These are phyloP conservation scores for Oophaga sylvatica DNA, from an alignment of 2,797 vertebrate genomes.

Conservation along the genomic window DNA sequence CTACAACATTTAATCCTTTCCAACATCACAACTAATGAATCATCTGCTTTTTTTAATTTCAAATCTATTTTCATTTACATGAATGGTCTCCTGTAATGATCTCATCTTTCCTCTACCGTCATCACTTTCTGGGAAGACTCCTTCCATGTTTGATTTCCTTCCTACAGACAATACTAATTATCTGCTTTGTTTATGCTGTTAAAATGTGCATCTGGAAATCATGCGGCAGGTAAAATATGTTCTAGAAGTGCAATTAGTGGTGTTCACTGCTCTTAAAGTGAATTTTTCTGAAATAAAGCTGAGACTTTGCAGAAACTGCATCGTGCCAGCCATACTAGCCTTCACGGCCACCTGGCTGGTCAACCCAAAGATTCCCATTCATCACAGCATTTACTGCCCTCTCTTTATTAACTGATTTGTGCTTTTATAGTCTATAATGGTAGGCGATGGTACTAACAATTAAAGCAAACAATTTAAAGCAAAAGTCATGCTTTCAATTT, in stretches of 20 bases:
- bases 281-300: not conserved
- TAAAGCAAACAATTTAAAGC: no score
- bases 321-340: no score
- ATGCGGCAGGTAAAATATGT: constrained; percentile 1
- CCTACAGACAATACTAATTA: constrained; percentile 6
- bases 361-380: no score
- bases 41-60: not conserved
- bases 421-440: no score
- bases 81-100: not conserved
- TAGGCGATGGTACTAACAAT: no score
- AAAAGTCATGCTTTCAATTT: no score
- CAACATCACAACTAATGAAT: constrained; percentile 8
- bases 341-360: no score
- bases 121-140: constrained; percentile 46
- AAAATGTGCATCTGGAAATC: constrained; percentile 39
- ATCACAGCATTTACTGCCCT: no score
- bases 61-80: constrained; percentile 20
- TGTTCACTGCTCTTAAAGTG: constrained; percentile 2
- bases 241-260: not conserved
- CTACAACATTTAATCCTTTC: not conserved
- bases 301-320: not conserved
- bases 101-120: constrained; percentile 31
- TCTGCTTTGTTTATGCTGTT: constrained; percentile 22
- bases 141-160: constrained; percentile 30
- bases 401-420: no score